A percentile compares a stretch with the other conserved stretches of the same genome.
Evolutionary conservation across 2,113 vertebrate species (phyloP).

Genomic region (Tichodroma muraria): DNA sequence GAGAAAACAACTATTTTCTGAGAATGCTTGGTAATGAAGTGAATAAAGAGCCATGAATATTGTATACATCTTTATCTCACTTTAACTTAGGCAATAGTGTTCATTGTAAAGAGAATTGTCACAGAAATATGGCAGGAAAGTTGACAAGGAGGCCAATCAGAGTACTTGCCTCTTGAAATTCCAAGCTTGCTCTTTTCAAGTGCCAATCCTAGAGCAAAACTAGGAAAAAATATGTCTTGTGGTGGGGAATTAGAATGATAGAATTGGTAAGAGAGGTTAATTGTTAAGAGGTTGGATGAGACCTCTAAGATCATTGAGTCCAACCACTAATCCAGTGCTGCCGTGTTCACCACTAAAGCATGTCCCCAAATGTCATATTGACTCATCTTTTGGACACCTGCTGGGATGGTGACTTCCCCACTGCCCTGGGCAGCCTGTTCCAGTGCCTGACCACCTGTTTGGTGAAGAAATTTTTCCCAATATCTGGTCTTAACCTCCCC

Average conservation of each 20-base stretch:
- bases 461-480: not conserved
- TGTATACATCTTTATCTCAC: not conserved
- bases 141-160: not conserved
- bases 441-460: not conserved
- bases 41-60: not conserved
- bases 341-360: not conserved
- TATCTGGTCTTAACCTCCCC: not conserved
- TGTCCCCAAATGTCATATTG: not conserved
- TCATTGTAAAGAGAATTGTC: slow-evolving; percentile 3
- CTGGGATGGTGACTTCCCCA: not conserved
- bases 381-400: not conserved
- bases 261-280: not conserved
- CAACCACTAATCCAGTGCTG: not conserved
- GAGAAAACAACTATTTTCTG: slow-evolving; percentile 32
- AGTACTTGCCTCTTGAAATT: slow-evolving; percentile 6
- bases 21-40: slow-evolving; percentile 24
- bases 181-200: slow-evolving; percentile 28
- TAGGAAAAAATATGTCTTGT: not conserved
- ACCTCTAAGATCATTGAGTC: not conserved
- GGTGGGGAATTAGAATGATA: not conserved
- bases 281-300: not conserved
- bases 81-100: not conserved
- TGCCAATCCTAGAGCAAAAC: slow-evolving; percentile 4
- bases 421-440: not conserved
- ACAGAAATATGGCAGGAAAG: not conserved